Conservation (phyloP, 2,797 vertebrate genomes). For the Chelonia mydas region DNA sequence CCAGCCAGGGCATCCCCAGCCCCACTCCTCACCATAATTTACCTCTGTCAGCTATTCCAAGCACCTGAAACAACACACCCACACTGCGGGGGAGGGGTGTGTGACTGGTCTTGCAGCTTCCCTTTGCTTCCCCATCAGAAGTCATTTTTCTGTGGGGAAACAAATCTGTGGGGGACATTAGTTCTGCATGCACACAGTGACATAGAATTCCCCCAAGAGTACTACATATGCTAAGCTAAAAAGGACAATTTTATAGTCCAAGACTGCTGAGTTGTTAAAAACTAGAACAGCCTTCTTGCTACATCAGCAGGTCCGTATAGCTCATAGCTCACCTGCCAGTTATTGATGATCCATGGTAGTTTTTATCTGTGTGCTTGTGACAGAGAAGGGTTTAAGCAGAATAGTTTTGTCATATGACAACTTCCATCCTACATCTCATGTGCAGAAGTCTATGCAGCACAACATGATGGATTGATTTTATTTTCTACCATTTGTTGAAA, state of each 20-base stretch:
- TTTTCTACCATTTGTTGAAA: neutral
- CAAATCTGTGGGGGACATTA: too few species aligned
- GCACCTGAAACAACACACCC: too few species aligned
- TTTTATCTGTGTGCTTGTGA: neutral
- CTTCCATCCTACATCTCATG: neutral
- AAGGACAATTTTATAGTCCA: neutral
- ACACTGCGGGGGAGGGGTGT: too few species aligned
- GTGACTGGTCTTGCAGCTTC: too few species aligned
- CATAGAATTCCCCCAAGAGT: too few species aligned
- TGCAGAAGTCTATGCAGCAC: neutral
- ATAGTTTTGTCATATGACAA: neutral
- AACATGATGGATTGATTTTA: neutral
- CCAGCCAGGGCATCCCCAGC: too few species aligned
- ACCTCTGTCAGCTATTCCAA: too few species aligned
- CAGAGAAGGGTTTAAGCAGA: neutral
- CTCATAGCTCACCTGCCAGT: neutral
- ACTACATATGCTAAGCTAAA: neutral
- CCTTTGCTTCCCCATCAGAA: too few species aligned
- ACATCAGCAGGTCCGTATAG: neutral
- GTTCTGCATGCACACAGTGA: too few species aligned
- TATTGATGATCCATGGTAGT: neutral
- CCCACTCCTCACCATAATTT: too few species aligned
- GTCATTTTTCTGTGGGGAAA: too few species aligned
- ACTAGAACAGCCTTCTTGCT: neutral
- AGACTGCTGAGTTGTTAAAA: neutral